Base-by-base conservation (phyloP, 1,140 invertebrate genomes). In the Caerostris extrusa region DNA sequence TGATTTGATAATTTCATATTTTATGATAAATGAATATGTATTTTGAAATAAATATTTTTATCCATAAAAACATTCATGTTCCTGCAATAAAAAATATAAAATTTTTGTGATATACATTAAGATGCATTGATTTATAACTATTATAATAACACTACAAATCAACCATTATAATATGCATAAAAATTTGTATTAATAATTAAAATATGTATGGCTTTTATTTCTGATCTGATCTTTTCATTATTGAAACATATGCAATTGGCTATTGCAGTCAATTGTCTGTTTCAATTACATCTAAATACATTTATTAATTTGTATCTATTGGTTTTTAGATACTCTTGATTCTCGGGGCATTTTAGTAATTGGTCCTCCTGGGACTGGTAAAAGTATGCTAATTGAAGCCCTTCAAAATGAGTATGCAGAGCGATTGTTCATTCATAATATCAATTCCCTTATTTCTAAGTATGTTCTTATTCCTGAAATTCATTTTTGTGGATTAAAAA, bases 291-390 rank as follows among this genome's bases (percentile, higher is more conserved):
- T 64, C 7, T 10, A 64, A 64, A 10, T 7, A 3, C 61, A 10
- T 64, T 10, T 10, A 50, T 81, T 34, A 81, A n/a, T 10, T 50
- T 50, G 50, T 19, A 81, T 7, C 12, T 34, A 34, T 34, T 34
- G 34, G 7, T 55, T 83, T 67, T 88, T 88, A 64, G 58, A n/a
- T 67, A 7, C 12, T 64, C 12, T 12, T 64, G 50, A 12, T 50
- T 3, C 58, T 57, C 53, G 69, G 81, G 90, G 96, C 83, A 95
- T 97, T 57, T 95, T 97, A 14, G 95, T 97, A 17, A 96, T 95
- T 95, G 96, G 96, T 10, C 96, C 96, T 57, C 96, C 96, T 87
- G 96, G 96, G 64, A 97, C 96, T 94, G 96, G 96, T 7, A 97
- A 97, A 95, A 96, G 96, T 8, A 93, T 96, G 55, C 96, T 97